A percentile compares a stretch with the other conserved stretches of the same genome.
phyloP scores from a whole-genome alignment of 2,113 vertebrate genomes.

The Procavia capensis region DNA sequence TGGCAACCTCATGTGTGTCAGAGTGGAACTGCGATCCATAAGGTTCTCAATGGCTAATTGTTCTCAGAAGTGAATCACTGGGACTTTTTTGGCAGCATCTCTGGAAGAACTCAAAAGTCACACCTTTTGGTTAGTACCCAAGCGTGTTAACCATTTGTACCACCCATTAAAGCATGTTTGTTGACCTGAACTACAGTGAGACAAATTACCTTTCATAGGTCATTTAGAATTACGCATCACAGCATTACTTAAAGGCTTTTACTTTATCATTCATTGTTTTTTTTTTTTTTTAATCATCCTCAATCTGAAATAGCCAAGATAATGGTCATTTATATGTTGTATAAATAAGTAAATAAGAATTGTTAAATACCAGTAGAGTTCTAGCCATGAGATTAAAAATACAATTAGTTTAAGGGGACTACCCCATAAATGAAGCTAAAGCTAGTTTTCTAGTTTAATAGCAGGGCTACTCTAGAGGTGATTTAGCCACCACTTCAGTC shows the following conservation, averaged over 20 bases:
- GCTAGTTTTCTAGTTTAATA: not conserved
- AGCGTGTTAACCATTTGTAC: not conserved
- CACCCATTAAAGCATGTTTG: not conserved
- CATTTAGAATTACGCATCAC: slow-evolving; percentile 6
- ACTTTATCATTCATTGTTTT: not conserved
- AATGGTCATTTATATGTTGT: not conserved
- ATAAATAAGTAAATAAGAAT: slow-evolving; percentile 29
- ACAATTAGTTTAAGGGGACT: slow-evolving; percentile 23
- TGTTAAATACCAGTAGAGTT: not conserved
- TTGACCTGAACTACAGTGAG: not conserved
- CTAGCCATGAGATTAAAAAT: not conserved
- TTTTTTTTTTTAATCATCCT: too few relatives aligned
- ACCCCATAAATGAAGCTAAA: not conserved
- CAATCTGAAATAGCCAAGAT: not conserved
- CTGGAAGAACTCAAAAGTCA: not conserved
- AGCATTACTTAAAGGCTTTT: not conserved
- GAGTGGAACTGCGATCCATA: too few relatives aligned
- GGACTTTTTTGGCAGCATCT: not conserved
- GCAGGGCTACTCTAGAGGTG: not conserved
- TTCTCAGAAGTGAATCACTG: not conserved
- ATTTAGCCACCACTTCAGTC: not conserved
- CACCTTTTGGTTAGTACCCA: not conserved
- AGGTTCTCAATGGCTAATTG: too few relatives aligned
- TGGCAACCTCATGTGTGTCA: not conserved
- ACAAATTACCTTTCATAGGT: not conserved